Evolutionary conservation across 2,113 vertebrate genomes (phyloP), one percentile per base, ranked within the genome.

Genomic region (human (Homo sapiens)): DNA sequence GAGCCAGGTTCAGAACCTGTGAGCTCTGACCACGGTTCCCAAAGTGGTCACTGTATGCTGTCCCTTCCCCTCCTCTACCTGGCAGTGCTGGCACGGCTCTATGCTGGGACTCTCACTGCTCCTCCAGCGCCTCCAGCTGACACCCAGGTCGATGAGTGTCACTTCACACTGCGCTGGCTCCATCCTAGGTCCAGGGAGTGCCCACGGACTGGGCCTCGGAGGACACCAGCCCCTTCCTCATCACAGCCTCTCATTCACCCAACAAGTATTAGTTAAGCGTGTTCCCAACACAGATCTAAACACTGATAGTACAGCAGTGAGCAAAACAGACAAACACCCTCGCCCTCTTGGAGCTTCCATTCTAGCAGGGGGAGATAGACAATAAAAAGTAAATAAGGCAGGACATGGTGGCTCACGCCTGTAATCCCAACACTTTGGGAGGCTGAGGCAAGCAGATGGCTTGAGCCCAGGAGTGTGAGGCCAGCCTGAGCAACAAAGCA

Each of bases 131-230:
- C 40, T 13, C 59, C 35, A 35, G 25, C 73, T 48, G 8, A 10
- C 0, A 0, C 45, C 20, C 52, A 32, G 17, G 43, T n/a, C 6
- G 3, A 0, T 11, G 3, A 12, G 2, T 17, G 0, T 43, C 50
- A 23, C 18, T 17, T 40, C 25, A 16, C 73, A 32, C 2, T 66
- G 43, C 64, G 43, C 8, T 6, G 9, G 50, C 55, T 27, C 66
- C 35, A 3, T n/a, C 48, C 45, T 27, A 14, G 11, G 55, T 48
- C 1, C 0, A 1, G 2, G 10, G 18, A 7, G 6, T 18, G 32
- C 48, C 64, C 48, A 45, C 12, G 12, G 48, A 2, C 2, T 23
- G 3, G 18, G 10, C 14, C 45, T 87, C 25, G 2, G 45, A 82
- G 66, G 75, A 97, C 50, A 27, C n/a, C 0, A 2, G 50, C 27